Base-by-base conservation (phyloP, 1,140 invertebrate genomes). In the Drosophila elegans region DNA sequence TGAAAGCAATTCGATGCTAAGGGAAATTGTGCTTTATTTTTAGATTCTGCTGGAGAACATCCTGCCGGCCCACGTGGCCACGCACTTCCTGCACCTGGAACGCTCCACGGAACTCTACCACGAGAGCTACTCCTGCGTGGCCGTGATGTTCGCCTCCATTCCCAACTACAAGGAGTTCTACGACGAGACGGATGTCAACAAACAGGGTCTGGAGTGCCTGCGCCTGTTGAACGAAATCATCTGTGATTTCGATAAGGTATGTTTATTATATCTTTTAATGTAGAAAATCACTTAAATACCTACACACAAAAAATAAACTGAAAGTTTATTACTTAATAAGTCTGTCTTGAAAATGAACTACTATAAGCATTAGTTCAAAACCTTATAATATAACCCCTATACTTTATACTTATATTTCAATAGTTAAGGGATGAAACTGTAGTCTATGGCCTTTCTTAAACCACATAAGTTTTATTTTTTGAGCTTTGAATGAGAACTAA, bases 131-230 rank as follows among this genome's bases (percentile, higher is more conserved):
- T 96, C 95, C 13, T 97, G 97, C 83, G 98, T 99, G 49, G 98
- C 97, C 0, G 98, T 99, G 0, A 98, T 99, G 97, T 99, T 99
- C 90, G 98, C 98, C 0, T 99, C 98, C 0, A 99, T 99, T 83
- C 98, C 98, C 10, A 99, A 99, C 93, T 99, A 99, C 93, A 99
- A 98, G 85, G 98, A 99, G 91, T 99, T 99, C 92, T 99, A 99
- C 91, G 98, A 98, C 88, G 98, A 99, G 93, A 98, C 97, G 29
- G 98, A 99, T 92, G 97, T 99, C 63, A 99, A 98, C 90, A 98
- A 98, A 86, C 98, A 99, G 93, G 98, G 98, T 0, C 93, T 99
- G 7, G 98, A 99, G 92, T 99, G 98, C 92, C 92, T 99, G 45
- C 93, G 98, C 60, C 93, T 99, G 12, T 93, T 99, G 0, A 99